These are phyloP conservation scores for Gallinago media DNA, from an alignment of 2,113 vertebrate species.

Conservation along the genomic window DNA sequence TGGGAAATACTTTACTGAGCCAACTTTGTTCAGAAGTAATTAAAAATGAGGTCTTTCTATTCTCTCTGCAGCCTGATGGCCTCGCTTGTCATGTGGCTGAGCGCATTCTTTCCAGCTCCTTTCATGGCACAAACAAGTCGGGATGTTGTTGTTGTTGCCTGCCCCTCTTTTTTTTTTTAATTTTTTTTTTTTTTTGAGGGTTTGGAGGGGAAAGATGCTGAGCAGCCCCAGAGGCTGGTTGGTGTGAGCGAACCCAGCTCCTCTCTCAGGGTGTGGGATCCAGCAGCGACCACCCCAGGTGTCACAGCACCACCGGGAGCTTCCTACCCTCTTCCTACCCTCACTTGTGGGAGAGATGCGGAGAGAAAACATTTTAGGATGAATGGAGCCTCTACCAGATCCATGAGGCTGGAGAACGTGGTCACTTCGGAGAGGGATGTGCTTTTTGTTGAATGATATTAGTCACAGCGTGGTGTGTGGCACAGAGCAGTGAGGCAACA, in stretches of 20 bases:
- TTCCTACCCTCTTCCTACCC: not conserved
- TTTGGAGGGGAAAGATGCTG: not conserved
- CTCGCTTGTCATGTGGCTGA: conserved; percentile 51
- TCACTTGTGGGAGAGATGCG: fast-evolving
- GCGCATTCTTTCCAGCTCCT: conserved; percentile 64
- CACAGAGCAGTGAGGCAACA: conserved; percentile 7
- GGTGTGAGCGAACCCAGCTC: not conserved
- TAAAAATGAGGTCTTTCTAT: conserved; percentile 23
- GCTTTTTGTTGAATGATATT: not conserved
- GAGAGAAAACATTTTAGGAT: not conserved
- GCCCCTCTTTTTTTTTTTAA: not conserved
- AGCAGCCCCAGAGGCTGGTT: not conserved
- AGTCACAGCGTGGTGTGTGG: conserved; percentile 56
- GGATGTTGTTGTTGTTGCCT: not conserved
- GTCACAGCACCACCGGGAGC: fast-evolving
- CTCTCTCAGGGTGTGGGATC: not conserved
- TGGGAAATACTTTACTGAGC: conserved; percentile 45
- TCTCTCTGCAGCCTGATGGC: conserved; percentile 50
- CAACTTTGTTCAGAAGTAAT: conserved; percentile 44
- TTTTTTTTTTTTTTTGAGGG: not conserved
- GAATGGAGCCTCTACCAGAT: not conserved
- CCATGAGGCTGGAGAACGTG: not conserved
- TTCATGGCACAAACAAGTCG: conserved; percentile 48
- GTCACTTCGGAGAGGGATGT: not conserved
- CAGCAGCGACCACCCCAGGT: not conserved